These are phyloP conservation scores for Sycophaga agraensis DNA, from an alignment of 1,140 invertebrate species.

Conservation along the genomic window DNA sequence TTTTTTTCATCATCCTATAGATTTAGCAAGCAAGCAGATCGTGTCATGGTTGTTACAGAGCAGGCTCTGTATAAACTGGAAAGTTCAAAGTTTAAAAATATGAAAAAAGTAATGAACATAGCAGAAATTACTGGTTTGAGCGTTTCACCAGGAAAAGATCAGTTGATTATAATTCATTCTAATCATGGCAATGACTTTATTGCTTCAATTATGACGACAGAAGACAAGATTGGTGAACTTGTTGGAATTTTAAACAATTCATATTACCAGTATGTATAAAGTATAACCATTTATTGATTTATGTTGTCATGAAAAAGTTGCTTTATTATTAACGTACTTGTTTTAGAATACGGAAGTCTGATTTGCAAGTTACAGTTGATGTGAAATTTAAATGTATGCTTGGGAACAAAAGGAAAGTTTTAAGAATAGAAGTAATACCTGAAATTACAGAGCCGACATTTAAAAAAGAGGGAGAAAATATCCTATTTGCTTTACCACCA, in stretches of 20 bases:
- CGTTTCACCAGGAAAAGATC: constrained; percentile 80
- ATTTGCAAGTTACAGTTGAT: constrained; percentile 68
- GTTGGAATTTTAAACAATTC: constrained; percentile 78
- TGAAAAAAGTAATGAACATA: constrained; percentile 82
- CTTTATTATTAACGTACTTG: constrained; percentile 7
- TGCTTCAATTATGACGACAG: constrained; percentile 63
- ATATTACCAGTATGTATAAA: constrained; percentile 71
- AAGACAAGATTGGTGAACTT: constrained; percentile 83
- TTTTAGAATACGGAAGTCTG: constrained; percentile 61
- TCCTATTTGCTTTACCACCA: constrained; percentile 61
- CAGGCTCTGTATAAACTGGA: constrained; percentile 88
- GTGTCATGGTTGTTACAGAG: constrained; percentile 88
- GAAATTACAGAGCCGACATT: constrained; percentile 64
- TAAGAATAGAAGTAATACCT: constrained; percentile 65
- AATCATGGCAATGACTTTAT: constrained; percentile 89
- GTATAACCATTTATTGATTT: background rate
- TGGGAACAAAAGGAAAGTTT: constrained; percentile 68
- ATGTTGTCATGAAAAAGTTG: background rate
- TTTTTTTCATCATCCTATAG: constrained; percentile 64
- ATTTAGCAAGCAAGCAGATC: constrained; percentile 85
- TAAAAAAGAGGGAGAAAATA: constrained; percentile 62
- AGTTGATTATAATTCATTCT: constrained; percentile 87
- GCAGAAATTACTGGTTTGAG: constrained; percentile 80
- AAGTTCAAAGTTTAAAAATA: constrained; percentile 78
- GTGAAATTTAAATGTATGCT: constrained; percentile 70